These are phyloP conservation scores for Patella ulyssiponensis DNA, from an alignment of 2,888 invertebrate species.

Conservation along the genomic window DNA sequence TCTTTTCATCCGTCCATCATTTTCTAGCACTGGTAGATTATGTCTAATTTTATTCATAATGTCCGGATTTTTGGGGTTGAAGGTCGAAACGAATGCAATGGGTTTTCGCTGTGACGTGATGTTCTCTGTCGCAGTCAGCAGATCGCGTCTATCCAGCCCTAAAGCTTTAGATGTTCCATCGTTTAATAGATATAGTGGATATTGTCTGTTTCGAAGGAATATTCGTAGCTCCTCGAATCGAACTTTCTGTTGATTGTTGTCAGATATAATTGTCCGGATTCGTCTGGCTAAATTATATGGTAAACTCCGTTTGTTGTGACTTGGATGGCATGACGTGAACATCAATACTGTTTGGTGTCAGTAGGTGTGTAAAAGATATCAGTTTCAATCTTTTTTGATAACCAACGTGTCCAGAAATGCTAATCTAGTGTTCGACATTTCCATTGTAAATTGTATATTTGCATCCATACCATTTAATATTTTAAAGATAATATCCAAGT, in stretches of 20 bases:
- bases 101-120: background rate
- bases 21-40: background rate
- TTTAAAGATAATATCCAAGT: no score
- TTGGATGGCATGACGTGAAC: conserved; percentile 30
- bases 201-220: no score
- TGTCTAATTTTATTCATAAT: background rate
- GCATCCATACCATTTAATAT: no score
- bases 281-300: conserved; percentile 25
- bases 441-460: conserved; percentile 24
- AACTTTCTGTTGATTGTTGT: background rate
- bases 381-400: background rate
- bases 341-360: conserved; percentile 28
- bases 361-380: conserved; percentile 28
- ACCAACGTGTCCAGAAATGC: conserved; percentile 25
- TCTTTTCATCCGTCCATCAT: background rate
- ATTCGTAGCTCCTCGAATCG: no score
- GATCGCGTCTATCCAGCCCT: no score
- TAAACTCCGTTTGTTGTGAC: conserved; percentile 24
- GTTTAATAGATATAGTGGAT: no score
- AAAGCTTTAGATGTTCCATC: no score
- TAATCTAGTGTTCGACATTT: conserved; percentile 16
- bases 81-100: background rate
- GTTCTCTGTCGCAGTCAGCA: no score
- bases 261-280: conserved; percentile 17
- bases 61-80: background rate